Evolutionary conservation across 2,113 vertebrate genomes (phyloP).

Genomic region (Dicentrarchus labrax): DNA sequence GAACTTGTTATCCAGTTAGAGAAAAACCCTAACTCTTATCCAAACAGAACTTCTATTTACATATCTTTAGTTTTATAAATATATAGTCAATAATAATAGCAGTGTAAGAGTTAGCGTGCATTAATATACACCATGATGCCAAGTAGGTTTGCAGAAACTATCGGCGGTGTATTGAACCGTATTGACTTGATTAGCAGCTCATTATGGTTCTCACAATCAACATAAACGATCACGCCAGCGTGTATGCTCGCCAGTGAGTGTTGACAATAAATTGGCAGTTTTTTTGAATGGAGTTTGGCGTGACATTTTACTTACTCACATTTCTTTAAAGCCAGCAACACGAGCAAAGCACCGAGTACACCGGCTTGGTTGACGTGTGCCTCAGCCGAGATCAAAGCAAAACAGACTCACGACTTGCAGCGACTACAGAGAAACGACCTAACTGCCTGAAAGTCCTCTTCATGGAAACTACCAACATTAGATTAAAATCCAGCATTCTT

Average conservation of each 20-base stretch:
- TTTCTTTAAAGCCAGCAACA: neutral
- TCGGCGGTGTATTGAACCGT: neutral
- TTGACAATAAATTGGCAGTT: neutral
- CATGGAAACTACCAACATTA: neutral
- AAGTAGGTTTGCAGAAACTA: neutral
- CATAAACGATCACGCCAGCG: neutral
- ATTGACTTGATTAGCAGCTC: neutral
- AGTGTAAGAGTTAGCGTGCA: neutral
- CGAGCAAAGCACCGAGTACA: slow-evolving; percentile 16
- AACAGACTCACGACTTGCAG: slow-evolving; percentile 53
- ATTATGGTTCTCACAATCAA: neutral
- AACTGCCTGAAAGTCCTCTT: slow-evolving; percentile 9
- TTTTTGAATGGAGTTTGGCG: neutral
- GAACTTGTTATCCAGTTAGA: neutral
- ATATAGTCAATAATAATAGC: neutral
- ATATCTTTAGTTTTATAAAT: neutral
- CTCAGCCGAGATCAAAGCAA: slow-evolving; percentile 54
- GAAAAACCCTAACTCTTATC: neutral
- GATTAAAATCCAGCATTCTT: neutral
- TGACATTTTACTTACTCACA: slow-evolving; percentile 1
- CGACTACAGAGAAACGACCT: neutral
- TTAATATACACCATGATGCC: neutral
- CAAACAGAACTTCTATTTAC: neutral
- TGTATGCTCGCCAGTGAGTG: neutral
- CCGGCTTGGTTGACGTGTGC: slow-evolving; percentile 66